phyloP scores from a whole-genome alignment of 64 coral and sea anemone species.

The Montipora efflorescens region DNA sequence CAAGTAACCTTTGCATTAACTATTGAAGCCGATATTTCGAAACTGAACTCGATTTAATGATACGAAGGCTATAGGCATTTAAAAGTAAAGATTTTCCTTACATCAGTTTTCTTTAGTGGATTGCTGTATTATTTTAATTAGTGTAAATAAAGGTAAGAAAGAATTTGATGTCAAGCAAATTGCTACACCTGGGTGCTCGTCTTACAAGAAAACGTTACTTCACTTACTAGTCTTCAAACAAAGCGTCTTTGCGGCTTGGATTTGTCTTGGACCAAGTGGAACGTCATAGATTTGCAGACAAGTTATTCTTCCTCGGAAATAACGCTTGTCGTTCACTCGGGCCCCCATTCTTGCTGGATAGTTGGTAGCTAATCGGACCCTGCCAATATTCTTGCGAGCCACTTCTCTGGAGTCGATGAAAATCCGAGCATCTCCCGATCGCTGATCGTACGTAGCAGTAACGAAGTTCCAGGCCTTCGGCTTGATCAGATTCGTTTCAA shows the following conservation, averaged over 20 bases:
- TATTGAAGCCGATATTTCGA: no score
- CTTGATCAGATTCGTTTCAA: constrained; percentile 39
- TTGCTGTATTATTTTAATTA: no score
- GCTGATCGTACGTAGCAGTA: constrained; percentile 70
- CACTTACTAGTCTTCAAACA: constrained; percentile 71
- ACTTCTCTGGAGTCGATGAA: constrained; percentile 81
- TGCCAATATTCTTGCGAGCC: constrained; percentile 62
- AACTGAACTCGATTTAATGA: no score
- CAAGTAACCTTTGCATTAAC: no score
- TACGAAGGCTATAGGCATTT: no score
- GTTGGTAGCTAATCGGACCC: constrained; percentile 79
- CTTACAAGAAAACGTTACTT: background rate
- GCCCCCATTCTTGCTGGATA: constrained; percentile 88
- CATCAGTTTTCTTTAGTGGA: no score
- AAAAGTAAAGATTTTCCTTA: no score
- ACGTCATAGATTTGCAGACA: constrained; percentile 83
- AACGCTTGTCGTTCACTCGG: constrained; percentile 47
- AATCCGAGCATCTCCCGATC: constrained; percentile 67
- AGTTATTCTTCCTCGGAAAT: constrained; percentile 81
- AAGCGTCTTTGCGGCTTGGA: constrained; percentile 59
- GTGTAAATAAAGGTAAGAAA: no score
- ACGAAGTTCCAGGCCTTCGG: constrained; percentile 81
- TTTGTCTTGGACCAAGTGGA: constrained; percentile 58
- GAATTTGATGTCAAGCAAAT: no score
- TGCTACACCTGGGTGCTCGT: no score